Base-by-base conservation (phyloP, 2,797 vertebrate species). In the Peromyscus nudipes region DNA sequence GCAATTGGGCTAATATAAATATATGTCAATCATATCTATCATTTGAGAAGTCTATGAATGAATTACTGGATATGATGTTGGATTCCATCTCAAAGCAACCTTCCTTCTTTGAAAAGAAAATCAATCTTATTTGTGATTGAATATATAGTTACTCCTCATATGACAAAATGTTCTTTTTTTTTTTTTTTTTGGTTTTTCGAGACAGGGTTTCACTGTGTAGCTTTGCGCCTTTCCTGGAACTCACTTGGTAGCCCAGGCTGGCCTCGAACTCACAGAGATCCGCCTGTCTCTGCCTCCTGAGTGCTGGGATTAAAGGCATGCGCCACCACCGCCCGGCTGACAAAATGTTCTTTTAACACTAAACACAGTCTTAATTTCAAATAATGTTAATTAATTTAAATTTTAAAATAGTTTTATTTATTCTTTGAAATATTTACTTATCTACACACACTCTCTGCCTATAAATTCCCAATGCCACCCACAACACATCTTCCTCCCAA, bases 321-420 rank as follows among this genome's bases (percentile, higher is more conserved):
- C n/a, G n/a, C n/a, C n/a, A n/a, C n/a, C n/a, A n/a, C n/a, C n/a
- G n/a, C n/a, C n/a, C n/a, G n/a, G n/a, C n/a, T n/a, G n/a, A n/a
- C n/a, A n/a, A n/a, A n/a, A n/a, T n/a, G n/a, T n/a, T n/a, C n/a
- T 87, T 77, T 92, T 52, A 80, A 80, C 37, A 62, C 77, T 40
- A 91, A 79, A 19, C 8, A 49, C n/a, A 57, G 77, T 64, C 21
- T 85, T 82, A 43, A 43, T 82, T 77, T 92, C 71, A 79, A 75
- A 55, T 93, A 57, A 77, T 64, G 71, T 85, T 31, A 49, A 87
- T 46, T 43, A 62, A 82, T 64, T 84, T 46, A 84, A 46, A 46
- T 21, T 65, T 84, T 65, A 34, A 34, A 49, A 43, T 64, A 46
- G 3, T 34, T 46, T 65, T 46, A 49, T 34, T 46, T 65, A 46